Conservation (phyloP, 2,888 invertebrate genomes). For the Quadroppia sp. region DNA sequence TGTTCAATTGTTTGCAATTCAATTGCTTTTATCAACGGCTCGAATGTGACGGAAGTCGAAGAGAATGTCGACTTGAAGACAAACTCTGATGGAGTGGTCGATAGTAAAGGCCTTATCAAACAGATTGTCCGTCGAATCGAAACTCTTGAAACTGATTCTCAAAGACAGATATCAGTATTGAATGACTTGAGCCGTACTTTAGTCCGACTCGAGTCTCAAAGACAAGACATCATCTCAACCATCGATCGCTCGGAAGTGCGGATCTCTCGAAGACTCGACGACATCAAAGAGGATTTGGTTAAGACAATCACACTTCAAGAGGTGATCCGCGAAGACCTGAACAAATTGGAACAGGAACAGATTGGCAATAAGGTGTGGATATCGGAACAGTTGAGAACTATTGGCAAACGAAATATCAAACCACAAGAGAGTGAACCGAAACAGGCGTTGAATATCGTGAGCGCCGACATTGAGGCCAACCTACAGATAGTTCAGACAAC, state of each 20-base stretch:
- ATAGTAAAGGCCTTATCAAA: neutral
- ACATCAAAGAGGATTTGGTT: conserved; percentile 44
- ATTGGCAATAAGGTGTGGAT: conserved; percentile 46
- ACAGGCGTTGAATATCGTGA: conserved; percentile 33
- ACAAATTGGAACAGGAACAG: conserved; percentile 48
- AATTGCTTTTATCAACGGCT: neutral
- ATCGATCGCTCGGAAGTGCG: conserved; percentile 45
- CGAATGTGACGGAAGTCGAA: neutral
- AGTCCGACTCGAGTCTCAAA: conserved; percentile 43
- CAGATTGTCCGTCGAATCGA: conserved; percentile 41
- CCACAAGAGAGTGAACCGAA: conserved; percentile 38
- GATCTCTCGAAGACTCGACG: conserved; percentile 44
- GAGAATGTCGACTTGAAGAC: neutral
- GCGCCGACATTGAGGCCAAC: conserved; percentile 46
- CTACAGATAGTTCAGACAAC: conserved; percentile 49
- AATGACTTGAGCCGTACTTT: conserved; percentile 42
- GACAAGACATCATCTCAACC: conserved; percentile 45
- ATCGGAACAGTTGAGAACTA: conserved; percentile 44
- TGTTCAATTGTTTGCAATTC: neutral
- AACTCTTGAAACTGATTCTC: conserved; percentile 43
- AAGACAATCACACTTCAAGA: conserved; percentile 48
- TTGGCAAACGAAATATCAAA: conserved; percentile 28
- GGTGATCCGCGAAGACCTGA: conserved; percentile 48
- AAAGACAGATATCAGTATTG: conserved; percentile 39
- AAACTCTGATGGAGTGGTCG: neutral